Base-by-base conservation (phyloP, 2,797 vertebrate species). In the Sebastes jordani region DNA sequence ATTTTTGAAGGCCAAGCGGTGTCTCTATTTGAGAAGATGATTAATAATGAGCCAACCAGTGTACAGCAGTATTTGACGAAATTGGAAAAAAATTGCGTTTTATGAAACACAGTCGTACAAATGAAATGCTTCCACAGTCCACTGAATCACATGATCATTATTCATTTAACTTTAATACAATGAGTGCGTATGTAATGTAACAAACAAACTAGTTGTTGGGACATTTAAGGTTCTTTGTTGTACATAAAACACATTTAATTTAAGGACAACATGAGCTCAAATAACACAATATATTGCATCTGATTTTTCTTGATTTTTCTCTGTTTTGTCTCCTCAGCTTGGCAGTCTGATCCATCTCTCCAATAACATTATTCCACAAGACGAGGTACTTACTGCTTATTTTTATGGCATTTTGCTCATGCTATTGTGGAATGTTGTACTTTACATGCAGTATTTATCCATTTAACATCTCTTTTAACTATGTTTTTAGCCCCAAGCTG, bases 261-360 rank as follows among this genome's bases (percentile, higher is more conserved):
- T 18, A 4, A 62, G 18, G 0, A 27, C 54, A 66, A 20, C 4
- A 11, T 18, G 22, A 84, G 34, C 60, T 69, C 34, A 60, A 46
- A 82, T 30, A 18, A 66, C 2, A 32, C 6, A 68, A n/a, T 18
- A 29, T 96, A 88, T 86, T 20, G 0, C 66, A 30, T 46, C 7
- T 16, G 5, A 27, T 60, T 38, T 4, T 23, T 52, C 5, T 29
- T 59, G 63, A 10, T 36, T 32, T 29, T 4, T 65, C 20, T 65
- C 13, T 72, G 56, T 77, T 80, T 62, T 75, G 2, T 78, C 71
- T 76, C 88, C 79, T 18, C 89, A 99, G 98, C 97, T 99, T 18
- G 97, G 98, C 71, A 97, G 95, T 38, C 73, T 99, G 90, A 96
- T 99, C 91, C 95, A 96, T 81, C 87, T 93, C 84, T 82, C 93